Evolutionary conservation across 2,888 invertebrate genomes (phyloP).

Genomic region (Drosophila colorata): DNA sequence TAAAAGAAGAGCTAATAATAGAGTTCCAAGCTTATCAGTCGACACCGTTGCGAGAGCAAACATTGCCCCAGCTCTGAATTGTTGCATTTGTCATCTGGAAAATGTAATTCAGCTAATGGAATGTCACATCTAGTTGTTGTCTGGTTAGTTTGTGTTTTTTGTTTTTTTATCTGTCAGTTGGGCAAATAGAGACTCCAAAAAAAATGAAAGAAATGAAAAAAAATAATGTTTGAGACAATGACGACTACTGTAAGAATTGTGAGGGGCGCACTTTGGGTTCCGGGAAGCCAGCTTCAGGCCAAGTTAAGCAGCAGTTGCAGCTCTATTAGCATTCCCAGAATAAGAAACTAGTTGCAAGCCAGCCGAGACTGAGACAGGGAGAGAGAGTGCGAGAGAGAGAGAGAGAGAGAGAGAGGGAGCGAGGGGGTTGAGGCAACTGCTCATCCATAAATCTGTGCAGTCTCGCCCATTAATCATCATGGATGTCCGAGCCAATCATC

Average conservation of each 20-base stretch:
- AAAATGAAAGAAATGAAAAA: neutral
- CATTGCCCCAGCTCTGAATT: constrained; percentile 26
- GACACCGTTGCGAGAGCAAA: constrained; percentile 42
- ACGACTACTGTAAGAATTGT: constrained; percentile 67
- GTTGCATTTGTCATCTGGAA: constrained; percentile 39
- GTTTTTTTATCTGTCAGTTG: constrained; percentile 57
- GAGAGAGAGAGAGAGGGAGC: neutral
- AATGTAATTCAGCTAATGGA: constrained; percentile 57
- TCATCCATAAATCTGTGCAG: constrained; percentile 71
- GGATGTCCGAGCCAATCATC: constrained; percentile 76
- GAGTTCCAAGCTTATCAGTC: constrained; percentile 66
- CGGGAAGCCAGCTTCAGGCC: constrained; percentile 26
- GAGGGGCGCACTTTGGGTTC: no score
- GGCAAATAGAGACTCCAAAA: constrained; percentile 46
- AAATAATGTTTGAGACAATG: constrained; percentile 49
- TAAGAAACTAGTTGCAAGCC: constrained; percentile 44
- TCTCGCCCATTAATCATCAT: constrained; percentile 74
- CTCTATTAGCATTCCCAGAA: constrained; percentile 78
- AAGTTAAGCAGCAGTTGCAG: constrained; percentile 57
- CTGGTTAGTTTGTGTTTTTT: constrained; percentile 20
- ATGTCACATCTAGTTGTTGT: constrained; percentile 20
- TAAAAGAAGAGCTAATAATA: constrained; percentile 4
- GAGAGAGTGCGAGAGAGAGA: neutral
- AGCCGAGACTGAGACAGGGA: no score
- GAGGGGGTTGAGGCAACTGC: constrained; percentile 3